Percentiles rank a stretch among this genome's conserved stretches.
These are phyloP conservation scores for Hirtodrosophila cameraria DNA, from an alignment of 2,888 invertebrate genomes.

Conservation along the genomic window DNA sequence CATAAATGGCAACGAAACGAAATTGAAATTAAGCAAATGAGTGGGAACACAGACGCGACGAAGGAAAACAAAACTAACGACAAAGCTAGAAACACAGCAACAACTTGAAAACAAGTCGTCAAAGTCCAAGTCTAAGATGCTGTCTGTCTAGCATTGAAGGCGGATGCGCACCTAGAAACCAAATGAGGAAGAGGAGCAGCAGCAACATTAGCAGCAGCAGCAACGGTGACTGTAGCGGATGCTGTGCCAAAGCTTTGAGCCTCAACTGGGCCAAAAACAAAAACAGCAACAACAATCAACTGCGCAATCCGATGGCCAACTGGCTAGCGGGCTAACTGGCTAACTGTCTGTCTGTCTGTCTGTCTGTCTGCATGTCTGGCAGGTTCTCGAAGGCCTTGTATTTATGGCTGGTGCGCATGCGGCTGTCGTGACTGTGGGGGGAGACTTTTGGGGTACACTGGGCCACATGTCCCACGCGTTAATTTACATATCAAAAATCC, in stretches of 20 bases:
- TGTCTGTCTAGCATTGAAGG: constrained; percentile 59
- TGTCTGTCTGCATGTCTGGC: constrained; percentile 24
- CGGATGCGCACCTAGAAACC: constrained; percentile 76
- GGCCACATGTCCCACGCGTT: constrained; percentile 74
- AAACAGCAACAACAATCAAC: constrained; percentile 14
- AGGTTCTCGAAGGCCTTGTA: constrained; percentile 50
- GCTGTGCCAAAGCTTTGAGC: constrained; percentile 56
- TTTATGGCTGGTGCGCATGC: constrained; percentile 34
- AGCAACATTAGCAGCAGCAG: background rate
- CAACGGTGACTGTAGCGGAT: constrained; percentile 54
- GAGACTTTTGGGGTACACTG: constrained; percentile 12
- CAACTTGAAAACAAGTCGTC: constrained; percentile 65
- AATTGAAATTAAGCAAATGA: constrained; percentile 79
- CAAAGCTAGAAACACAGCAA: constrained; percentile 7
- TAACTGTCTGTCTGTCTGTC: constrained; percentile 1
- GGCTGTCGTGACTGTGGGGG: constrained; percentile 9
- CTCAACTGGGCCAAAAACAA: constrained; percentile 66
- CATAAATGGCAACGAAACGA: constrained; percentile 82
- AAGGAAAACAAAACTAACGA: constrained; percentile 56
- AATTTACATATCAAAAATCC: constrained; percentile 72
- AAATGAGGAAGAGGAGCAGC: constrained; percentile 73
- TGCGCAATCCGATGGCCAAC: constrained; percentile 20
- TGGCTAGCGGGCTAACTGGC: background rate
- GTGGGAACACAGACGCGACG: constrained; percentile 65
- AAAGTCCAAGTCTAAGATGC: constrained; percentile 59